Conservation (phyloP, 2,113 vertebrate species). For the Gobius niger region DNA sequence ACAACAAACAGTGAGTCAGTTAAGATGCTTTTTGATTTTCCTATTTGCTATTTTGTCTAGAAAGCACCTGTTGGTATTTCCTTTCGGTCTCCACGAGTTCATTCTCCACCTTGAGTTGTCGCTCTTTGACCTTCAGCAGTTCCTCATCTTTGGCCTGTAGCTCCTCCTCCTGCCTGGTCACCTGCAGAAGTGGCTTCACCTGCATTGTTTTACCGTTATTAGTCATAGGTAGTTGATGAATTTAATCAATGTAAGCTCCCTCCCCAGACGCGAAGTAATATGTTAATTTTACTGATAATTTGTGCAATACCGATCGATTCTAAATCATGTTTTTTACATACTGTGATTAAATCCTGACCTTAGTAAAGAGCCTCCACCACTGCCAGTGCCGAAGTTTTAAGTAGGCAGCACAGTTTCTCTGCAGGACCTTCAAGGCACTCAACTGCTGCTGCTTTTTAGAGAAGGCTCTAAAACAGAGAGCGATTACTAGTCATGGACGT, state of each 20-base stretch:
- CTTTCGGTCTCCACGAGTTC: conserved; percentile 95
- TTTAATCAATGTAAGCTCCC: too few species aligned
- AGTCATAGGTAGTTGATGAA: neutral
- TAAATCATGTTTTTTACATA: too few species aligned
- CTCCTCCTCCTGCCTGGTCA: conserved; percentile 96
- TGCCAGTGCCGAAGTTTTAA: conserved; percentile 97
- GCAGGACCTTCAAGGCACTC: conserved; percentile 94
- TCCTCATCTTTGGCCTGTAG: conserved; percentile 97
- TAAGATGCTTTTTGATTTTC: neutral
- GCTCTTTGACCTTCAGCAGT: conserved; percentile 94
- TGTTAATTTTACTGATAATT: too few species aligned
- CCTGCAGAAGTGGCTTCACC: conserved; percentile 98
- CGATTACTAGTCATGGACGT: neutral
- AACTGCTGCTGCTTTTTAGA: conserved; percentile 97
- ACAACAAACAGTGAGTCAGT: neutral
- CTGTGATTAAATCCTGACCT: conserved; percentile 69
- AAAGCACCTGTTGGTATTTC: conserved; percentile 92
- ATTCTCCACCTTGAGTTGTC: conserved; percentile 90
- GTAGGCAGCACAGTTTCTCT: conserved; percentile 97
- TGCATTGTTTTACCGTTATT: conserved; percentile 43
- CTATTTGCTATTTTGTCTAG: neutral
- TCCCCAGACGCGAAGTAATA: too few species aligned
- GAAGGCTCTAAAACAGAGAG: conserved; percentile 81
- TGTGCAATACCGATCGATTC: too few species aligned
- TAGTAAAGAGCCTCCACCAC: conserved; percentile 99